Evolutionary conservation across 2,888 invertebrate genomes (phyloP).

Genomic region (Stenurella melanura): DNA sequence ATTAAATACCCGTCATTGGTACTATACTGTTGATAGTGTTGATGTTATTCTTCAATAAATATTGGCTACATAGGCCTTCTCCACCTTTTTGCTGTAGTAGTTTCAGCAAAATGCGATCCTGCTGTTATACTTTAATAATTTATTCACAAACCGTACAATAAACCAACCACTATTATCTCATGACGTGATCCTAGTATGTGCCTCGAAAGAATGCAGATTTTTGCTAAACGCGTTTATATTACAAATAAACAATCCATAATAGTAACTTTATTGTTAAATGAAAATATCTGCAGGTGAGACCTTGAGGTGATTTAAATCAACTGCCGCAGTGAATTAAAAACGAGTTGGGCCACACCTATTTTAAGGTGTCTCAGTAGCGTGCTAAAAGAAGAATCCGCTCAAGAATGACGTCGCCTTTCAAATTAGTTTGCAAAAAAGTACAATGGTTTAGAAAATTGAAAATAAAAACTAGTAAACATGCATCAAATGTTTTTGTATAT

Average conservation of each 20-base stretch:
- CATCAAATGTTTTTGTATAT: no score
- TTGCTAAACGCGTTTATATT: constrained; percentile 20
- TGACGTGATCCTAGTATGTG: constrained; percentile 19
- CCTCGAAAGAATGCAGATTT: constrained; percentile 25
- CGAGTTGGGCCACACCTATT: constrained; percentile 32
- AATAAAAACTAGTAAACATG: no score
- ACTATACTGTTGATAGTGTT: no score
- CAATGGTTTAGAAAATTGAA: no score
- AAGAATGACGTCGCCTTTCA: not conserved
- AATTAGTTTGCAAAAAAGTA: no score
- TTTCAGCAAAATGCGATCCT: not conserved
- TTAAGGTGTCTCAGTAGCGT: constrained; percentile 18
- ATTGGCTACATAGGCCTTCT: not conserved
- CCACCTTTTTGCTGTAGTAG: not conserved
- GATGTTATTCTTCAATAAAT: no score
- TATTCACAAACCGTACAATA: constrained; percentile 11
- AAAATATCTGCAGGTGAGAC: constrained; percentile 49
- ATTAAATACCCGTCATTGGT: no score
- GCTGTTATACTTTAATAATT: not conserved
- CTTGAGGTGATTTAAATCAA: constrained; percentile 56
- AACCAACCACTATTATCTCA: constrained; percentile 15
- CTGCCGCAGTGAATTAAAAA: constrained; percentile 44
- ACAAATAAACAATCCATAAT: constrained; percentile 32
- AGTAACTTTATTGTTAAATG: constrained; percentile 41
- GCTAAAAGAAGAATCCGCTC: not conserved